Conservation (phyloP, 2,113 vertebrate genomes). For the Cygnus buccinator region DNA sequence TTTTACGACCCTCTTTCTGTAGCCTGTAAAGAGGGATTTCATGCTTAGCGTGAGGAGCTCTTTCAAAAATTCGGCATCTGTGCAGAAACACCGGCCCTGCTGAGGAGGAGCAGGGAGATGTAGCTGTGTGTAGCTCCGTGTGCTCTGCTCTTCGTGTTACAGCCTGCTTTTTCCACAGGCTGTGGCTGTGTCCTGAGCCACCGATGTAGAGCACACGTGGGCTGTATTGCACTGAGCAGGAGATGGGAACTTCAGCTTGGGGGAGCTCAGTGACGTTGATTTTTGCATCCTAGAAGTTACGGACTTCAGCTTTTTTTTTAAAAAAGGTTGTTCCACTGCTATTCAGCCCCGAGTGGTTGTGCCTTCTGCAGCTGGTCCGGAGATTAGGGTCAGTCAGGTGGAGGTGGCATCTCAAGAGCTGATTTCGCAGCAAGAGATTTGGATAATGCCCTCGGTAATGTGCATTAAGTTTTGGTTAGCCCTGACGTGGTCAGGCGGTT, state of each 20-base stretch:
- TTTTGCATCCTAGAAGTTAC: neutral
- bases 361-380: neutral
- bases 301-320: neutral
- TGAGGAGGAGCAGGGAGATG: neutral
- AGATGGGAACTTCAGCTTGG: neutral
- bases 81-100: fast-evolving
- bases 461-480: too few species aligned
- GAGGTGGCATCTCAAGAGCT: neutral
- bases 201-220: too few species aligned
- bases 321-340: neutral
- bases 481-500: neutral
- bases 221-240: neutral
- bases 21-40: neutral
- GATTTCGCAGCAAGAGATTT: neutral
- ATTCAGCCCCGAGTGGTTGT: neutral
- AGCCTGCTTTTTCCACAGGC: neutral
- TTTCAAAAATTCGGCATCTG: neutral
- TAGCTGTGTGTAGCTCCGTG: too few species aligned
- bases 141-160: neutral
- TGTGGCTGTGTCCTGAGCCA: neutral
- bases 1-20: neutral
- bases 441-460: too few species aligned
- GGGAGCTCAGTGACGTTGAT: neutral
- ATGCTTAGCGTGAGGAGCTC: neutral
- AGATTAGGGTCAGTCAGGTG: neutral